These are phyloP conservation scores for Triplophysa yarkandensis DNA, from an alignment of 2,797 vertebrate species.

Conservation along the genomic window DNA sequence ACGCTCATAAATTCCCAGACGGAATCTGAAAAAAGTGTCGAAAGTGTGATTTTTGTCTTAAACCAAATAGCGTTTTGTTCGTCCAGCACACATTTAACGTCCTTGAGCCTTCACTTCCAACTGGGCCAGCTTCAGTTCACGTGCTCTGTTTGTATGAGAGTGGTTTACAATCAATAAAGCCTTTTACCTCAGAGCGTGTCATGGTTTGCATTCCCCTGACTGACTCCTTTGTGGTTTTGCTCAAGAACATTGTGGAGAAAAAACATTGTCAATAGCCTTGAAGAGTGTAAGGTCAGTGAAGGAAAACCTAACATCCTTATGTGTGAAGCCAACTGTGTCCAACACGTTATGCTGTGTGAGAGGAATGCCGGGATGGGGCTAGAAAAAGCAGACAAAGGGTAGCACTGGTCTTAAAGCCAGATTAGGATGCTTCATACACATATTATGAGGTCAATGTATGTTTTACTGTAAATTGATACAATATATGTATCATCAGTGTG, in stretches of 20 bases:
- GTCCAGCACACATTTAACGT: constrained; percentile 2
- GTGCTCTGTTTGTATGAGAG: constrained; percentile 17
- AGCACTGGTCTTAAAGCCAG: neutral
- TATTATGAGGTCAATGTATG: constrained; percentile 1
- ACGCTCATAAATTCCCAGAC: constrained; percentile 21
- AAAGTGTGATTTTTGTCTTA: constrained; percentile 19
- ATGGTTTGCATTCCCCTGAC: constrained; percentile 21
- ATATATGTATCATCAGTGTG: constrained; percentile 15
- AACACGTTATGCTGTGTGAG: constrained; percentile 44
- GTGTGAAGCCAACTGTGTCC: constrained; percentile 32
- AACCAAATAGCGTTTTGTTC: constrained; percentile 12
- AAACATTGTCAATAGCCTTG: constrained; percentile 38
- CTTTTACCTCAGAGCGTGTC: constrained; percentile 29
- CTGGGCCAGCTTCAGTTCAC: constrained; percentile 28
- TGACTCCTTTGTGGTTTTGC: constrained; percentile 41
- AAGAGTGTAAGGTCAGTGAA: constrained; percentile 37
- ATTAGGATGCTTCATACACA: neutral
- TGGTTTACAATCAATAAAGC: constrained; percentile 51
- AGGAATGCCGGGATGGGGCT: constrained; percentile 28
- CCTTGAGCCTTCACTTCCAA: constrained; percentile 30
- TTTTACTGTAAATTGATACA: constrained; percentile 30
- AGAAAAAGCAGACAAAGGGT: constrained; percentile 19
- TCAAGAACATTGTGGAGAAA: constrained; percentile 25
- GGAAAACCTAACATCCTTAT: constrained; percentile 36
- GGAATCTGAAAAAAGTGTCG: constrained; percentile 13